Evolutionary conservation across 2,113 vertebrate species (phyloP).

Genomic region (Heterotis niloticus): DNA sequence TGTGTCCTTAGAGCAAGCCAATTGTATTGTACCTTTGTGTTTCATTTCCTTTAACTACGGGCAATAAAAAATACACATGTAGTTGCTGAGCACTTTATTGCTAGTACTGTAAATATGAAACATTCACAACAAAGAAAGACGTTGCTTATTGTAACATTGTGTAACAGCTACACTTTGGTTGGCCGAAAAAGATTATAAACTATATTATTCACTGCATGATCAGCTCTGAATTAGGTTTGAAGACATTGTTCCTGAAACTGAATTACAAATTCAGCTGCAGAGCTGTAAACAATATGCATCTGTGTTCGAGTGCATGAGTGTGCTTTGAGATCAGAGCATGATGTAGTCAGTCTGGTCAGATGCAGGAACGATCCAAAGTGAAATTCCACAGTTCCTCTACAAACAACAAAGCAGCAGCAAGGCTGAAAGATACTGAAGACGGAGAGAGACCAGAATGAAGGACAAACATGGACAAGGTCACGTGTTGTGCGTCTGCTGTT

Average conservation of each 20-base stretch:
- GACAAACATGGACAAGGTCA: too few relatives aligned
- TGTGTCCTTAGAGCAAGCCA: too few relatives aligned
- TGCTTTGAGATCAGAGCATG: background rate
- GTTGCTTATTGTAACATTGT: background rate
- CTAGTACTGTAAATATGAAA: slow-evolving; percentile 14
- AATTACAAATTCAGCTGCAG: background rate
- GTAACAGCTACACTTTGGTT: slow-evolving; percentile 15
- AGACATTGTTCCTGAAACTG: background rate
- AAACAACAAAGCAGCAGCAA: background rate
- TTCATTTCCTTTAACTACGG: background rate
- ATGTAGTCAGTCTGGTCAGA: too few relatives aligned
- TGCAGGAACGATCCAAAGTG: background rate
- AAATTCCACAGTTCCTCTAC: background rate
- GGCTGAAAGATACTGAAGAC: background rate
- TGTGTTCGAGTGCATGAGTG: background rate
- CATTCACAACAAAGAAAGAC: slow-evolving; percentile 4
- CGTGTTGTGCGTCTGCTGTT: too few relatives aligned
- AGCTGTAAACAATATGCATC: background rate
- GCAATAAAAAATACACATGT: background rate
- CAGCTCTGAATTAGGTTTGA: background rate
- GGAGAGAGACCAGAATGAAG: background rate
- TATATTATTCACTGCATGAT: background rate
- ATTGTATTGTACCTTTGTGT: too few relatives aligned
- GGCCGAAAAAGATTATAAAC: background rate
- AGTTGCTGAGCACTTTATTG: slow-evolving; percentile 19